These are phyloP conservation scores for Ascidia mentula DNA, from an alignment of 23 tunicate genomes.

Conservation along the genomic window DNA sequence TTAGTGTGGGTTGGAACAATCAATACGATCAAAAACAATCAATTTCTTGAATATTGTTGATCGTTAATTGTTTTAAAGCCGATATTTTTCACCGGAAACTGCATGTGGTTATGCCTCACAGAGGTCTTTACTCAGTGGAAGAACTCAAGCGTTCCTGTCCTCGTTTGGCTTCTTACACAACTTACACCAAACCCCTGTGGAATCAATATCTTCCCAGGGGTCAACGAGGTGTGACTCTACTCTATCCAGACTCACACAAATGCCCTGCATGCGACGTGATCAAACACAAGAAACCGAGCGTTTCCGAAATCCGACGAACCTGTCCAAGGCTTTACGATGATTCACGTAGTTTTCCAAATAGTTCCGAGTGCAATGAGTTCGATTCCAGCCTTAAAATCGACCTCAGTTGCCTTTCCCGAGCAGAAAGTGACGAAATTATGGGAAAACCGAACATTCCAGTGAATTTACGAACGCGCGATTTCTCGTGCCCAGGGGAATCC, in stretches of 20 bases:
- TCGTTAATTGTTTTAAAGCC: too few species aligned
- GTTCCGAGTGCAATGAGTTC: not conserved
- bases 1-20: too few species aligned
- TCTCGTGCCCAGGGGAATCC: not conserved
- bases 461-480: too few species aligned
- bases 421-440: not conserved
- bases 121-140: not conserved
- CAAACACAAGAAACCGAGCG: slow-evolving; percentile 31
- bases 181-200: not conserved
- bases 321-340: not conserved
- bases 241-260: not conserved
- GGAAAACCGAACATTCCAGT: too few species aligned
- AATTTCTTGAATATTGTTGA: too few species aligned
- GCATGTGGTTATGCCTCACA: not conserved
- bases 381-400: not conserved
- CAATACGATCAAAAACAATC: too few species aligned
- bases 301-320: slow-evolving; percentile 24
- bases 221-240: not conserved
- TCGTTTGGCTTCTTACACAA: not conserved
- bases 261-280: slow-evolving; percentile 44
- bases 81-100: too few species aligned
- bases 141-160: slow-evolving; percentile 1
- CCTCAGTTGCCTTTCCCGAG: not conserved
- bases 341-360: not conserved
- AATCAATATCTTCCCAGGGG: slow-evolving; percentile 18